These are phyloP conservation scores for Falco naumanni DNA, from an alignment of 2,797 vertebrate genomes.

Conservation along the genomic window DNA sequence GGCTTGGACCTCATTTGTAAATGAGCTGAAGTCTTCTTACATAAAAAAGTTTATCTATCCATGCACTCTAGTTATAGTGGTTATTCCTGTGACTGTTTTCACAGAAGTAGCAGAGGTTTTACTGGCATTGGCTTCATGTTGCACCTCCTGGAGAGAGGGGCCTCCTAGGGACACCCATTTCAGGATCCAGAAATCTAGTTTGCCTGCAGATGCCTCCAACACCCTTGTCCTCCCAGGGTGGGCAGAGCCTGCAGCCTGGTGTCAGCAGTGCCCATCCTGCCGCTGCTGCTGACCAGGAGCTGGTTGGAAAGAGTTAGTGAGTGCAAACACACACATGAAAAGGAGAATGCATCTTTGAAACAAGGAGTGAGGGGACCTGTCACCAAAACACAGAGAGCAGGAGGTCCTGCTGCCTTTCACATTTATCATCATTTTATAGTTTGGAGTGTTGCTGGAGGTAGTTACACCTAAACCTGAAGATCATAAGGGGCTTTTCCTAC, in stretches of 20 bases:
- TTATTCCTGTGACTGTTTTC: not conserved
- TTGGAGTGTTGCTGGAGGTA: not conserved
- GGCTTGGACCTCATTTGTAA: not conserved
- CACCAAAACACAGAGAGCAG: not conserved
- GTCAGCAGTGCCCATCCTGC: not conserved
- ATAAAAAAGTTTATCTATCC: not conserved
- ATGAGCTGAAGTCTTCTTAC: not conserved
- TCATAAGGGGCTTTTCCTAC: not conserved
- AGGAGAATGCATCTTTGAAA: not conserved
- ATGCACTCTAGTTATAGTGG: not conserved
- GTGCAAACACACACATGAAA: not conserved
- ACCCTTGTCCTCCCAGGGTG: fast-evolving
- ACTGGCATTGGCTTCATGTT: not conserved
- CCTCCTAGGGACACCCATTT: not conserved
- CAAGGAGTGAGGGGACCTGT: not conserved
- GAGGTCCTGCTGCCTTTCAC: not conserved
- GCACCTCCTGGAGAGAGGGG: not conserved
- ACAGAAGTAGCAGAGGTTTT: not conserved
- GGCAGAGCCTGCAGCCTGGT: not conserved
- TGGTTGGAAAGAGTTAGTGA: not conserved
- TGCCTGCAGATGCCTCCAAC: not conserved
- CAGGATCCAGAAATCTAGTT: not conserved
- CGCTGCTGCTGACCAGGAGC: too few species aligned
- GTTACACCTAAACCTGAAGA: not conserved
- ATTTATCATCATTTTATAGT: not conserved